Base-by-base conservation (phyloP, 2,797 vertebrate genomes). In the Silurus lanzhouensis region DNA sequence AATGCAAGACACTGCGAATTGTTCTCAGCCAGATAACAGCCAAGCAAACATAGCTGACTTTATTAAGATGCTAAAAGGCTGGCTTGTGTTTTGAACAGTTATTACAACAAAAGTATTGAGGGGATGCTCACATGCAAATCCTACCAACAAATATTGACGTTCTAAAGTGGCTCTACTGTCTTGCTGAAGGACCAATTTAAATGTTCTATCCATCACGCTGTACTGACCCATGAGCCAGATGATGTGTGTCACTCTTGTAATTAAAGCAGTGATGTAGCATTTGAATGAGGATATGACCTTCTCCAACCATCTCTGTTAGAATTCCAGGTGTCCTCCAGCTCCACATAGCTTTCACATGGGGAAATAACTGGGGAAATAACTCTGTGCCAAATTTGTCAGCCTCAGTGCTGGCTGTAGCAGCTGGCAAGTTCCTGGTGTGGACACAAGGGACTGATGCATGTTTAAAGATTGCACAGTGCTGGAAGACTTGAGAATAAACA, bases 321-420 rank as follows among this genome's bases (percentile, higher is more conserved):
- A 57, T 63, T 60, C 15, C 27, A 22, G 52, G 17, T n/a, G 60
- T 72, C 31, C 31, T 63, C 76, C 27, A 71, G 57, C 44, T 15
- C 76, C 67, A 10, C 48, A 19, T 68, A n/a, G 15, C 63, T 74
- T 82, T 13, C 52, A 22, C 46, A 64, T 81, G 63, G 63, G 46
- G 46, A 67, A 64, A 64, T 78, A 60, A 61, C 25, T 31, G 15
- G 52, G 74, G 75, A 12, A 80, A 80, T 25, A 89, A 90, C 89
- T 31, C 83, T 86, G 77, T 86, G 88, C 89, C 89, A 91, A 91
- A 92, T 88, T 88, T 79, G 90, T 83, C 76, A 88, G 90, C 90
- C 89, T 58, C 86, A 82, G 83, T 87, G 90, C 89, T 90, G 90
- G 84, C 83, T 89, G 89, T 88, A 89, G 87, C 86, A 79, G 86